Conservation (phyloP, 30 jellyfish, hydroid and myxozoan species). For the Turritopsis rubra region DNA sequence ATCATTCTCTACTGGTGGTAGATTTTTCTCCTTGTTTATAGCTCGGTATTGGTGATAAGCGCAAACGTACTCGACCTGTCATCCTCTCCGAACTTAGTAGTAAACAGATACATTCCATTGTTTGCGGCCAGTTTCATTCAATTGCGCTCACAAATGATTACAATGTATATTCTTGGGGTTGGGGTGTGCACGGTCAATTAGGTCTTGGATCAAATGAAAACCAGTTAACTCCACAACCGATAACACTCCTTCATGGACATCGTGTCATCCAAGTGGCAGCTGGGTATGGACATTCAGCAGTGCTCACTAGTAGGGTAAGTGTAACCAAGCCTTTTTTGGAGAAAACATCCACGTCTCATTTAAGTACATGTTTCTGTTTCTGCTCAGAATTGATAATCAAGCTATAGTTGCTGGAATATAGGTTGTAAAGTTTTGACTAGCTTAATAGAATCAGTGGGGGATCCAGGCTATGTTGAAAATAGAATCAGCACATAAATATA, state of each 20-base stretch:
- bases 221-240: conserved; percentile 51
- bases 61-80: conserved; percentile 87
- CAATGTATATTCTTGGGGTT: conserved; percentile 91
- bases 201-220: conserved; percentile 70
- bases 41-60: conserved; percentile 94
- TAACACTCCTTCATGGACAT: conserved; percentile 40
- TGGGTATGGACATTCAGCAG: conserved; percentile 96
- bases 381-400: too few relatives aligned
- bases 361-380: not conserved
- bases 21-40: not conserved
- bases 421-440: too few relatives aligned
- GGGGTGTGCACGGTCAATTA: conserved; percentile 98
- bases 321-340: not conserved
- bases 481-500: not conserved
- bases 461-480: too few relatives aligned
- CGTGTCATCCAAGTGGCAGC: conserved; percentile 82
- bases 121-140: conserved; percentile 84
- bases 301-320: conserved; percentile 59
- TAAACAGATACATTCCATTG: conserved; percentile 55
- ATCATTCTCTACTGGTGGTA: not conserved
- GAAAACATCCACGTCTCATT: not conserved
- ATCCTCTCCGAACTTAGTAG: conserved; percentile 65
- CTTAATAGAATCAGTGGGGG: too few relatives aligned
- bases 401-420: too few relatives aligned
- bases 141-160: conserved; percentile 68